phyloP scores from a whole-genome alignment of 2,797 vertebrate species.

The Hydrophis major region DNA sequence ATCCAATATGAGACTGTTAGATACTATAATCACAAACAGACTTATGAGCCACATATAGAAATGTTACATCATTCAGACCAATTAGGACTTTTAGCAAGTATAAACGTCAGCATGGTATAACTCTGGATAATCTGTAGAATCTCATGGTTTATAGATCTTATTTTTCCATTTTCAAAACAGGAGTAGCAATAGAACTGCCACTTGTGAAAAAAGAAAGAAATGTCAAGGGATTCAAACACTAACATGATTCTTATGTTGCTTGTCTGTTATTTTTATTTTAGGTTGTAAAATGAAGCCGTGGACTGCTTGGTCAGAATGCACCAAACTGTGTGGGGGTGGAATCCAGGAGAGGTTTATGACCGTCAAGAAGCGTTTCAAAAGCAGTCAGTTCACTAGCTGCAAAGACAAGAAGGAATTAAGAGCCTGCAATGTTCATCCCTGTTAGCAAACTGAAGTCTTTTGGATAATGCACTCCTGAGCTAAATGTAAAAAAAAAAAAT shows the following conservation, averaged over 20 bases:
- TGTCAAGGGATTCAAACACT: neutral
- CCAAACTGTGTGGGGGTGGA: slow-evolving; percentile 90
- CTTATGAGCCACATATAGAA: neutral
- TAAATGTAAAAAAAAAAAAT: slow-evolving; percentile 65
- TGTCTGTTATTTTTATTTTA: slow-evolving; percentile 49
- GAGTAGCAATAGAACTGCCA: neutral
- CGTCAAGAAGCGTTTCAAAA: slow-evolving; percentile 93
- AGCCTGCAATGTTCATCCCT: slow-evolving; percentile 95
- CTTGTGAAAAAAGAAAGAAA: neutral
- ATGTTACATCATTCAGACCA: neutral
- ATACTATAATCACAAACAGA: neutral
- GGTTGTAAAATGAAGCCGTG: slow-evolving; percentile 96
- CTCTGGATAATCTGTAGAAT: neutral
- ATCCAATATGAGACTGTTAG: neutral
- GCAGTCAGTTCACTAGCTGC: slow-evolving; percentile 89
- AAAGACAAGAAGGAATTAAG: slow-evolving; percentile 98
- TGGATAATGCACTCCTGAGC: slow-evolving; percentile 70
- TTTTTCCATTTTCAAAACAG: neutral
- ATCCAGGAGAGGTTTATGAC: slow-evolving; percentile 96
- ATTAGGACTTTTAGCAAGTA: neutral
- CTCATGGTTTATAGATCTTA: neutral
- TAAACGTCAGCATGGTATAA: neutral
- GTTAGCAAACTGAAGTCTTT: slow-evolving; percentile 74
- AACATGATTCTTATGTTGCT: neutral
- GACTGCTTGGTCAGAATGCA: slow-evolving; percentile 95